Base-by-base conservation (phyloP, 2,797 vertebrate genomes). In the Syngnathus rostellatus region DNA sequence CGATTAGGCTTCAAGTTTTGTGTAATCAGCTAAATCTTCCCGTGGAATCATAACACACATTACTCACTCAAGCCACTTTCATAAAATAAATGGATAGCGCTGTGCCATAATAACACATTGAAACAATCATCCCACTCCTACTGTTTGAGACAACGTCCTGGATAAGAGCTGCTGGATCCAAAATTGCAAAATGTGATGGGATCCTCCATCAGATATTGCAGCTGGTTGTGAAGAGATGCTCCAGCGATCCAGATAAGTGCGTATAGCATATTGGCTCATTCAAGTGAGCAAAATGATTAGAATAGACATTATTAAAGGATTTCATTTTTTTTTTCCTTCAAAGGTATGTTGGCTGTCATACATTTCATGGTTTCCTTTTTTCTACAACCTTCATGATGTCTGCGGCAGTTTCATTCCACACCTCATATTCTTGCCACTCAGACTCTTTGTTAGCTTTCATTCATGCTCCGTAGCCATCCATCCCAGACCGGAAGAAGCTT, bases 21-120 rank as follows among this genome's bases (percentile, higher is more conserved):
- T 87, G 84, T 85, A 77, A 82, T 89, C 87, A 87, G 88, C 87
- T 87, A 87, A 88, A 40, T 21, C 50, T 53, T 53, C 19, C 50
- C 9, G 3, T 54, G n/a, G n/a, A 25, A 54, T 10, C 53, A 14
- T 54, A 25, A 25, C 21, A 12, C 53, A 25, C 21, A 54, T 54
- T 25, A 54, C 11, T 54, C 21, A 54, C 53, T 25, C 21, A 54
- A 54, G 23, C 25, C 53, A 54, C 21, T 23, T 54, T 54, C 11
- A 54, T 54, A 12, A 54, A 54, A 25, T 25, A 14, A 2, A 54
- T 25, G 53, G 12, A 25, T 54, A 54, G 3, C 25, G 21, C 53
- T 23, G 21, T 54, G 3, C 53, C 21, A 25, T 54, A 25, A 54
- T 11, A 2, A 12, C 23, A 25, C 53, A 54, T 12, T 54, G 53